Evolutionary conservation across 2,113 vertebrate species (phyloP).

Genomic region (Tympanuchus pallidicinctus): DNA sequence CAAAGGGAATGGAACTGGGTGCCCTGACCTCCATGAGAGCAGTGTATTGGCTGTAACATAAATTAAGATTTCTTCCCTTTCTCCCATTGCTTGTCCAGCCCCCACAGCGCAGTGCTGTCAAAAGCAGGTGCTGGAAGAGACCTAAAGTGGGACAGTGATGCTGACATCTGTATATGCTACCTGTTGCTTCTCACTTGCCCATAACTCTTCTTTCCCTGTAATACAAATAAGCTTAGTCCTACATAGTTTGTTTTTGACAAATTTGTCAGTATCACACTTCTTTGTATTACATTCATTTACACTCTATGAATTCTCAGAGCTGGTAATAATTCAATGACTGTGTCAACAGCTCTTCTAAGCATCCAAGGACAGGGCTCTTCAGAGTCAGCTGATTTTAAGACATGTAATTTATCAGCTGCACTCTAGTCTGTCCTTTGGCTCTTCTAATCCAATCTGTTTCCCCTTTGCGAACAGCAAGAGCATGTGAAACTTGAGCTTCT

Average conservation of each 20-base stretch:
- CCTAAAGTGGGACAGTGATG: background rate
- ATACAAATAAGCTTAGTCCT: background rate
- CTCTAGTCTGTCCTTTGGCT: background rate
- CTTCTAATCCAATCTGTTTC: background rate
- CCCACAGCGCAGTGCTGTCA: background rate
- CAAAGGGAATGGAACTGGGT: background rate
- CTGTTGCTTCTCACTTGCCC: background rate
- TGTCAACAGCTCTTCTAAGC: background rate
- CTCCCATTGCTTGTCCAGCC: background rate
- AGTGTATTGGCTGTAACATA: background rate
- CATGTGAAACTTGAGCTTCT: background rate
- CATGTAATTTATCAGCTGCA: background rate
- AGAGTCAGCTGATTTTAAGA: background rate
- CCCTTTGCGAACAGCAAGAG: background rate
- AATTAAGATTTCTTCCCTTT: background rate
- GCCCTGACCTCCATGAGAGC: background rate
- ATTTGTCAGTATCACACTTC: background rate
- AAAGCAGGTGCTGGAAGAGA: background rate
- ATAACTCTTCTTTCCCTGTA: background rate
- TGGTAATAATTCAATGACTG: background rate
- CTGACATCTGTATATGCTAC: background rate
- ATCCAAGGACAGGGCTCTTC: background rate
- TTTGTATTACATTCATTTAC: background rate
- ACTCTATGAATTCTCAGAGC: background rate
- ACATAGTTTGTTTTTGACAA: background rate